Conservation (phyloP, 1,140 invertebrate species). For the Drosophila sucinea region DNA sequence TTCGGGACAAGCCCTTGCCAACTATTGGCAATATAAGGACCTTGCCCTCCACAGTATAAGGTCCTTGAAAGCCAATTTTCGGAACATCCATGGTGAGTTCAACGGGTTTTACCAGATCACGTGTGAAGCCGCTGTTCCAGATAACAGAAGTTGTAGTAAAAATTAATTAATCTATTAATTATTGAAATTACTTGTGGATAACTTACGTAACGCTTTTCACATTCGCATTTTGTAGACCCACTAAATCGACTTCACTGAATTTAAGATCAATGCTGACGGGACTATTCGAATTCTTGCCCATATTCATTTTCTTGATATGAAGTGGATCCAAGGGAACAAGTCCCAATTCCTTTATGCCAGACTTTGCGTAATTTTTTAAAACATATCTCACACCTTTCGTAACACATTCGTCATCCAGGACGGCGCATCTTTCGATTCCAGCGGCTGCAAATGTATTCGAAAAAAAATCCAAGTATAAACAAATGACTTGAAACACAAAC, state of each 20-base stretch:
- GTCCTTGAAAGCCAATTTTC: constrained; percentile 78
- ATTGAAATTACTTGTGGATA: neutral
- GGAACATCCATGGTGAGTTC: constrained; percentile 47
- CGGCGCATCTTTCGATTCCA: constrained; percentile 48
- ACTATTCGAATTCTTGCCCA: constrained; percentile 62
- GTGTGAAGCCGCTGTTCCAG: constrained; percentile 49
- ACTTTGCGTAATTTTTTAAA: constrained; percentile 42
- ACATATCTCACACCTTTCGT: constrained; percentile 49
- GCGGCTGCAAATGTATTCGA: constrained; percentile 36
- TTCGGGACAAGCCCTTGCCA: constrained; percentile 83
- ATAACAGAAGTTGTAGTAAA: neutral
- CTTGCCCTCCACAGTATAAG: constrained; percentile 84
- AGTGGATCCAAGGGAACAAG: constrained; percentile 66
- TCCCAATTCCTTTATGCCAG: constrained; percentile 53
- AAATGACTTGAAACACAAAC: neutral
- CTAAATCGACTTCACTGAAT: constrained; percentile 80
- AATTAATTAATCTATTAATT: neutral
- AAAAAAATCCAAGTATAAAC: constrained; percentile 1
- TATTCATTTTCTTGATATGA: constrained; percentile 58
- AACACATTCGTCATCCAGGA: constrained; percentile 54
- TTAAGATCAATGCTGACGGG: constrained; percentile 67
- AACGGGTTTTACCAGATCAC: constrained; percentile 36
- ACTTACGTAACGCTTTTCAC: constrained; percentile 53
- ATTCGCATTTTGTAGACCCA: constrained; percentile 67
- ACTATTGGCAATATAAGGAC: constrained; percentile 85